phyloP scores from a whole-genome alignment of 1,140 invertebrate species.

The Pseudomyrmex sp. region DNA sequence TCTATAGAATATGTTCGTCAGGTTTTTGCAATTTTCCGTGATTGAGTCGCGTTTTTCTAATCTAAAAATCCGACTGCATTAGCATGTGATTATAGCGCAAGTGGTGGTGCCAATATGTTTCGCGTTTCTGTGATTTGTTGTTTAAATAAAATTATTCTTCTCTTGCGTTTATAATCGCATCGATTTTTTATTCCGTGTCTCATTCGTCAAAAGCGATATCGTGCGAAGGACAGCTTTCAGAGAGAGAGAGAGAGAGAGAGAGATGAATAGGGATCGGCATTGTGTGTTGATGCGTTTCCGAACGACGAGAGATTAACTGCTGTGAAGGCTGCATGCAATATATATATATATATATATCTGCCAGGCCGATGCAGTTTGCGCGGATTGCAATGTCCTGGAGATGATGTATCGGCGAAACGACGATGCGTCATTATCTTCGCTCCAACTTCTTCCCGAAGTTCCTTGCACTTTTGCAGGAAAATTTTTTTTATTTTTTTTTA shows the following conservation, averaged over 20 bases:
- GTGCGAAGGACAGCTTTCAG: constrained; percentile 46
- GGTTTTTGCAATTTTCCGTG: too few species aligned
- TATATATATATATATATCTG: too few species aligned
- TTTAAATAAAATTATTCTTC: background rate
- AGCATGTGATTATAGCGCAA: too few species aligned
- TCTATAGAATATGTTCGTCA: too few species aligned
- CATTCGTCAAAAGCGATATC: constrained; percentile 37
- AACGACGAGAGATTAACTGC: constrained; percentile 68
- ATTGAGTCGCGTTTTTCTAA: background rate
- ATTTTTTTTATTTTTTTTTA: constrained; percentile 28
- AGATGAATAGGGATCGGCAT: constrained; percentile 27
- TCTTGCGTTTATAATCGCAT: background rate
- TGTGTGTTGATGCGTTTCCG: constrained; percentile 66
- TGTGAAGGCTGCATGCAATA: constrained; percentile 6
- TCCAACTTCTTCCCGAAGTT: background rate
- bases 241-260: background rate
- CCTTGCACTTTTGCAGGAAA: background rate
- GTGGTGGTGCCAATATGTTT: too few species aligned
- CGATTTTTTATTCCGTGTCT: background rate
- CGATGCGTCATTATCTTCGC: constrained; percentile 2
- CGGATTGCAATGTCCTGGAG: background rate
- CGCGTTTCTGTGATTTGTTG: constrained; percentile 1
- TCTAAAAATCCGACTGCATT: background rate
- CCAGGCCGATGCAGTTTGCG: constrained; percentile 1
- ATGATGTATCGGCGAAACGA: background rate